Percentiles rank a stretch among this genome's conserved stretches.
phyloP scores from a whole-genome alignment of 2,888 invertebrate genomes.

The Cheilosia vernalis region DNA sequence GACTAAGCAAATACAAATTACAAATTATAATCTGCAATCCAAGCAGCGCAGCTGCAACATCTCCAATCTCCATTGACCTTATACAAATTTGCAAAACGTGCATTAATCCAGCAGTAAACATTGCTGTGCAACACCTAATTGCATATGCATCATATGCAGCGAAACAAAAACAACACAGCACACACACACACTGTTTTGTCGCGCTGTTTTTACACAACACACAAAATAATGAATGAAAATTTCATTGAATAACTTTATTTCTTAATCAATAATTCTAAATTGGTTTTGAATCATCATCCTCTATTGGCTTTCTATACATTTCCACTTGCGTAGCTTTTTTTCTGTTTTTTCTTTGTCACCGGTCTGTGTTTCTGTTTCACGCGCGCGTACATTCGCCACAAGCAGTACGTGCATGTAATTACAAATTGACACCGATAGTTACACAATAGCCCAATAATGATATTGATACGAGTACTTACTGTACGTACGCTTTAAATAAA shows the following conservation, averaged over 20 bases:
- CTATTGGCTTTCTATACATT: conserved; percentile 29
- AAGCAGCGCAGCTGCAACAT: conserved; percentile 48
- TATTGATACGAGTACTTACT: conserved; percentile 2
- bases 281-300: conserved; percentile 48
- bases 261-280: conserved; percentile 62
- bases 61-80: conserved; percentile 42
- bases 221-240: conserved; percentile 60
- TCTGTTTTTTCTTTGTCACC: conserved; percentile 42
- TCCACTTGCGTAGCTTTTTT: conserved; percentile 13
- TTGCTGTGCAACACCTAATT: conserved; percentile 40
- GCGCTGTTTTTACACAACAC: conserved; percentile 5
- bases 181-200: not conserved
- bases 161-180: not conserved
- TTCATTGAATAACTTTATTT: conserved; percentile 61
- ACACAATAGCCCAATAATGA: conserved; percentile 53
- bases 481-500: conserved; percentile 23
- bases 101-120: conserved; percentile 40
- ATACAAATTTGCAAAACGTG: conserved; percentile 52
- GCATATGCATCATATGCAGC: conserved; percentile 38
- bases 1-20: conserved; percentile 7
- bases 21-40: conserved; percentile 2
- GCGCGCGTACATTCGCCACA: conserved; percentile 31
- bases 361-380: conserved; percentile 30
- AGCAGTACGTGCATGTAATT: conserved; percentile 47
- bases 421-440: conserved; percentile 41